Conservation (phyloP, 2,113 vertebrate genomes). For the Salvelinus namaycush region DNA sequence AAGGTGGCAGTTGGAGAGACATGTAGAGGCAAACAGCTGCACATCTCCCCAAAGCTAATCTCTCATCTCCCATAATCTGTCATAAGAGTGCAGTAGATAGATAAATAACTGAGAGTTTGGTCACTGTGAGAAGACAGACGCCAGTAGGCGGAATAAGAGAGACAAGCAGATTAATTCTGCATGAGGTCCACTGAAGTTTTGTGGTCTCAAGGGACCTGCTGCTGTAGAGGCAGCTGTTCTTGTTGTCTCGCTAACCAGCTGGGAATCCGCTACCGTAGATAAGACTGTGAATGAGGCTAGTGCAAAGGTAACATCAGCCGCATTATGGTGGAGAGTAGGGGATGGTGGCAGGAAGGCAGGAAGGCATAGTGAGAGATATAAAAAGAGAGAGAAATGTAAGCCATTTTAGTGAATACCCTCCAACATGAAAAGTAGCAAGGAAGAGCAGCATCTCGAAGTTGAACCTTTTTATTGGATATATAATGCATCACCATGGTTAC, state of each 20-base stretch:
- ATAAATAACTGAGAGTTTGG: slow-evolving; percentile 39
- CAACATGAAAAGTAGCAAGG: slow-evolving; percentile 3
- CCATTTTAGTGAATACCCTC: background rate
- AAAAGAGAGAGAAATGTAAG: background rate
- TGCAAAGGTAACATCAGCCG: background rate
- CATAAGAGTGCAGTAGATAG: slow-evolving; percentile 19
- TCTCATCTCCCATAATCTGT: slow-evolving; percentile 2
- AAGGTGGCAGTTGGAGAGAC: background rate
- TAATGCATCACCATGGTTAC: slow-evolving; percentile 20
- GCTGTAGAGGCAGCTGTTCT: slow-evolving; percentile 39
- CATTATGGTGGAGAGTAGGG: background rate
- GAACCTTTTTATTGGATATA: slow-evolving; percentile 1
- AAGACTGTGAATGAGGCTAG: background rate
- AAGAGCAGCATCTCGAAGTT: slow-evolving; percentile 4
- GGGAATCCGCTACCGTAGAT: slow-evolving; percentile 34
- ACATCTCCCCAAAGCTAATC: background rate
- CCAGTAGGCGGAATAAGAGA: slow-evolving; percentile 52
- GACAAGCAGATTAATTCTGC: slow-evolving; percentile 64
- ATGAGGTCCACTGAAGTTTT: slow-evolving; percentile 59
- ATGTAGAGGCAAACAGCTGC: background rate
- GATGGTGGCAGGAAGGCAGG: background rate
- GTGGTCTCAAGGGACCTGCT: slow-evolving; percentile 48
- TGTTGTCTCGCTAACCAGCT: slow-evolving; percentile 38
- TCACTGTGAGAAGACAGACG: slow-evolving; percentile 17
- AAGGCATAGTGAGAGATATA: background rate